Evolutionary conservation across 2,113 vertebrate genomes (phyloP).

Genomic region (Corydoras sp.): DNA sequence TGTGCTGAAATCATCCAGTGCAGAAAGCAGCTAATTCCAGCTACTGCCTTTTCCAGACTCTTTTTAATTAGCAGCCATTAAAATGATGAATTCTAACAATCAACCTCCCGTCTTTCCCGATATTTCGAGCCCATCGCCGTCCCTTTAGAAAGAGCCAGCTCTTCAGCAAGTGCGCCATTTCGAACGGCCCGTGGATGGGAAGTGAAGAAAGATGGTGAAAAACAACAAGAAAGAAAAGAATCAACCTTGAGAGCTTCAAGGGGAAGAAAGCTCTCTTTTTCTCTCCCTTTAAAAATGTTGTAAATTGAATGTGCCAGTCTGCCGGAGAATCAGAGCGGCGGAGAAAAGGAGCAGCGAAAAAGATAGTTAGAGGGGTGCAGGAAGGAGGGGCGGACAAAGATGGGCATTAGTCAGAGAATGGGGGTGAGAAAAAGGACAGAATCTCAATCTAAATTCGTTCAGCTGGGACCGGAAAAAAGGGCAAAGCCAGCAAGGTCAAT

Average conservation of each 20-base stretch:
- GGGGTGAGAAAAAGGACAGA: conserved; percentile 26
- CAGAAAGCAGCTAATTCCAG: not conserved
- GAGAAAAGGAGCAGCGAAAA: not conserved
- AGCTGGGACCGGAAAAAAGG: conserved; percentile 29
- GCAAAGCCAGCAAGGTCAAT: conserved; percentile 31
- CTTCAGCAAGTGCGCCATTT: not conserved
- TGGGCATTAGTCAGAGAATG: conserved; percentile 35
- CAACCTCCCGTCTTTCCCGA: not conserved
- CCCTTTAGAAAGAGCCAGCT: too few species aligned
- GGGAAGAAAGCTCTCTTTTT: conserved; percentile 10
- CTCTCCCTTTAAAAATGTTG: not conserved
- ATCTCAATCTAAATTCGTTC: conserved; percentile 40
- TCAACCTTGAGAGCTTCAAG: not conserved
- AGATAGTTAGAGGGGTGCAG: not conserved
- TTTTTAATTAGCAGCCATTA: too few species aligned
- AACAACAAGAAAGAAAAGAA: not conserved
- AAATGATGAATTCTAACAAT: not conserved
- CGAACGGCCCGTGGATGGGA: too few species aligned
- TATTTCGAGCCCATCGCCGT: not conserved
- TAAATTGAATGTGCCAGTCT: conserved; percentile 11
- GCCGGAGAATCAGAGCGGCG: conserved; percentile 6
- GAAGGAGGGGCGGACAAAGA: conserved; percentile 32
- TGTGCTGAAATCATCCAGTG: too few species aligned
- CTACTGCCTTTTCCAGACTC: too few species aligned
- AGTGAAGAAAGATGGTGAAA: not conserved